Conservation (phyloP, 2,888 invertebrate species). For the Lysandra coridon region DNA sequence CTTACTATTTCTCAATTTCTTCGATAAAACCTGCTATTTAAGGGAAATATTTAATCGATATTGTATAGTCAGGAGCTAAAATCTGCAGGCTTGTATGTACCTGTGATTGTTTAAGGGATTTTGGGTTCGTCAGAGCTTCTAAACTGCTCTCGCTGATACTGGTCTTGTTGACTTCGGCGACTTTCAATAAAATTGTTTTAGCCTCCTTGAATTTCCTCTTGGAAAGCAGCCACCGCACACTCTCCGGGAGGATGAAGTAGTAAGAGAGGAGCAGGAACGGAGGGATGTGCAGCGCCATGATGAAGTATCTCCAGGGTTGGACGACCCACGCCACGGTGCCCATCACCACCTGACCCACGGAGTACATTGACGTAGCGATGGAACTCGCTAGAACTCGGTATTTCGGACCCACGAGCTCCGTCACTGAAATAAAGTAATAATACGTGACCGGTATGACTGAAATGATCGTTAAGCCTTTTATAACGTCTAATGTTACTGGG, state of each 20-base stretch:
- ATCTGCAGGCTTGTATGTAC: background rate
- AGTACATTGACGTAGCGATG: background rate
- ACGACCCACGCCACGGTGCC: conserved; percentile 18
- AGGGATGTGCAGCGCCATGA: conserved; percentile 79
- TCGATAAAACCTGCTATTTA: too few species aligned
- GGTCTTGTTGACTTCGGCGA: conserved; percentile 82
- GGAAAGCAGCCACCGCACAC: conserved; percentile 88
- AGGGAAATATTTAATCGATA: too few species aligned
- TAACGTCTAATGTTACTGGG: too few species aligned
- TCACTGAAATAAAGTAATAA: conserved; percentile 22
- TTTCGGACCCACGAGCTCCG: conserved; percentile 29
- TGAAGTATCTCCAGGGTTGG: conserved; percentile 10
- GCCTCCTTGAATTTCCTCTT: conserved; percentile 83
- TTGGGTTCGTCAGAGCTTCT: conserved; percentile 58
- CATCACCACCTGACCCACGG: conserved; percentile 6
- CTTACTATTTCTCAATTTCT: too few species aligned
- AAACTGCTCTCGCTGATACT: conserved; percentile 76
- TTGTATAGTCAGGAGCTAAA: too few species aligned
- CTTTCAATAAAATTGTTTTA: conserved; percentile 79
- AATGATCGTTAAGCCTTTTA: too few species aligned
- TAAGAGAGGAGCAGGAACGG: conserved; percentile 83
- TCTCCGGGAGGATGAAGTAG: conserved; percentile 83
- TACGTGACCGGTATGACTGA: too few species aligned
- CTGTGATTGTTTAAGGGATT: background rate
- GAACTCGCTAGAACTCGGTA: conserved; percentile 16